Evolutionary conservation across 2,888 invertebrate species (phyloP), one percentile per base, ranked within the genome.

Genomic region (Drosophila sordidapex): DNA sequence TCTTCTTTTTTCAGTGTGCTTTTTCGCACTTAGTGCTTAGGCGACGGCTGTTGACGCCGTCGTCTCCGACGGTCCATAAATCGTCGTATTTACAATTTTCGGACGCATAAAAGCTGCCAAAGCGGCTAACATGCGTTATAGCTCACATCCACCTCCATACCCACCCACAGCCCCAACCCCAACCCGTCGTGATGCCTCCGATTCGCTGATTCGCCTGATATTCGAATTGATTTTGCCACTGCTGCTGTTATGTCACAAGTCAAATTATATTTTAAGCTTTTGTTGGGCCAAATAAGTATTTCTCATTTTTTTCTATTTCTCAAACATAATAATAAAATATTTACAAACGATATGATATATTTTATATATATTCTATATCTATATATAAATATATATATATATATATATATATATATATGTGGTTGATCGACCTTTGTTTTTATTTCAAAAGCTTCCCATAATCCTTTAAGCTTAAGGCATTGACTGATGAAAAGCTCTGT

Each of bases 81-180:
- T 84, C 81, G 74, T 56, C 69, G 63, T 70, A 79, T 86, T 86
- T 81, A 74, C 83, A 86, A 86, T 81, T 88, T 83, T 71, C 52
- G 83, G 70, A 84, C 85, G 70, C 74, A 76, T 77, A 82, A 85
- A 89, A 87, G 87, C 89, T 89, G 84, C 65, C 82, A 82, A 89
- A 82, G 85, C 82, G 80, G 70, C 74, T 70, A 70, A 81, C 49
- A 68, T 53, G 74, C 76, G 54, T 70, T 74, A 64, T 67, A 57
- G 64, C 29, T 4, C 29, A 29, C 56, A 2, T 6, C n/a, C 8
- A 3, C 2, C 36, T 33, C 4, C 10, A 33, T 6, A 27, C 1
- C 6, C 4, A 13, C 36, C 7, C 21, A 25, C 4, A 46, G 13
- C 13, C 13, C 13, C 15, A 46, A 15, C 7, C 15, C 15, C 46